phyloP scores from a whole-genome alignment of 2,113 vertebrate species.

The Tragelaphus scriptus region DNA sequence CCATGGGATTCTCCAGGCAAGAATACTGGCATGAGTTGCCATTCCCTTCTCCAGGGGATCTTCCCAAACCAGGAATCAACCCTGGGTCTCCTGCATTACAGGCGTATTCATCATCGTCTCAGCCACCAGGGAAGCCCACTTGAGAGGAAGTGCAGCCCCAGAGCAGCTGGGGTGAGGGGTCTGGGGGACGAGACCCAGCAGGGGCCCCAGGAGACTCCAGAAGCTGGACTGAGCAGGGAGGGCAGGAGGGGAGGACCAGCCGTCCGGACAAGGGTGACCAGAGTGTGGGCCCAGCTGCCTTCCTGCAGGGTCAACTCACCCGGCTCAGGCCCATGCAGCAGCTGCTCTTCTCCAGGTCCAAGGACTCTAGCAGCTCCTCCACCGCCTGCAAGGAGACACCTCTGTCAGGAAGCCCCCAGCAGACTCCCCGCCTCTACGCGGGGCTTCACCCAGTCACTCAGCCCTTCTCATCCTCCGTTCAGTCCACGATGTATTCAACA shows the following conservation, averaged over 20 bases:
- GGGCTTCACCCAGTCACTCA: not conserved
- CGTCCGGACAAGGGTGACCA: not conserved
- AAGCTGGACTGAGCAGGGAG: not conserved
- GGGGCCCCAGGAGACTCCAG: not conserved
- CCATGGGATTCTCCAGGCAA: not conserved
- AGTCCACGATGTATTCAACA: not conserved
- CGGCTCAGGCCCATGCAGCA: constrained; percentile 95
- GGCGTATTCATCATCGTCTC: not conserved
- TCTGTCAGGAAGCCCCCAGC: not conserved
- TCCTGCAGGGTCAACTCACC: constrained; percentile 75
- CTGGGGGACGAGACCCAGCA: not conserved
- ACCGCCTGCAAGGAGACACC: constrained; percentile 83
- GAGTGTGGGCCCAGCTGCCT: rapidly evolving
- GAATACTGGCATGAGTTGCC: not conserved
- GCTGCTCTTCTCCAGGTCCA: constrained; percentile 97
- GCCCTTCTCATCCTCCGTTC: not conserved
- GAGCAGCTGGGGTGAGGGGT: not conserved
- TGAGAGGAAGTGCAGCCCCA: not conserved
- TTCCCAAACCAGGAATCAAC: not conserved
- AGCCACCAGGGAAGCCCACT: not conserved
- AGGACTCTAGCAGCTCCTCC: constrained; percentile 92
- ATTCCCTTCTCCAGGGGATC: not conserved
- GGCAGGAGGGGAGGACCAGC: not conserved
- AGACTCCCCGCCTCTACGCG: not conserved
- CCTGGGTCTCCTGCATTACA: not conserved